Evolutionary conservation across 2,888 invertebrate species (phyloP), one percentile per base, ranked within the genome.

Genomic region (Plebejus argus): DNA sequence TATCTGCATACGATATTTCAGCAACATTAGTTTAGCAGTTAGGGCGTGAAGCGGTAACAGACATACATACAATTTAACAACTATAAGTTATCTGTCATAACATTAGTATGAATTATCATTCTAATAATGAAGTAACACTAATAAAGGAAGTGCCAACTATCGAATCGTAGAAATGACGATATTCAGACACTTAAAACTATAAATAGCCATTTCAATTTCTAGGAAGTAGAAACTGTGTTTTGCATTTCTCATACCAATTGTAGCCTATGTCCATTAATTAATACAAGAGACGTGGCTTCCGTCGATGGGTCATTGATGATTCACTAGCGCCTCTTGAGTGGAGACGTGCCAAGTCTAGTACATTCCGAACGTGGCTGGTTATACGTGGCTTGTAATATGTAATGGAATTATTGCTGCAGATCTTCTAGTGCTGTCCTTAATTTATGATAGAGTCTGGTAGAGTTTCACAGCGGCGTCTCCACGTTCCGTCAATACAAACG

Each of bases 301-400:
- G 78, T 79, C 76, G 81, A 80, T 78, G 84, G 84, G 83, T 87
- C 89, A 86, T 88, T 85, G 85, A 84, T 83, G 85, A 88, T 89
- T 89, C 88, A 87, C 86, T 89, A 82, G 83, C 20, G 74, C 74
- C 74, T 74, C 53, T 74, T 78, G 81, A 80, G 84, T 88, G 89
- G 88, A 86, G 78, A 72, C 45, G 76, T 66, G 89, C 88, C 88
- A 90, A 88, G 82, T 83, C 80, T 80, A 76, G 78, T 80, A 83
- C 53, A 70, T 76, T 76, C 70, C 53, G 70, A 39, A 70, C 61
- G 58, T 66, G 28, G 66, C 53, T 66, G 61, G 70, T 79, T 76
- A 53, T 74, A 53, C 15, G 74, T 53, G 66, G 28, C 28, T 33
- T 33, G 15, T 39, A n/a, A 35, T 39, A 71, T 71, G 10, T 71